Base-by-base conservation (phyloP, 2,113 vertebrate species). In the Leuciscus idus region DNA sequence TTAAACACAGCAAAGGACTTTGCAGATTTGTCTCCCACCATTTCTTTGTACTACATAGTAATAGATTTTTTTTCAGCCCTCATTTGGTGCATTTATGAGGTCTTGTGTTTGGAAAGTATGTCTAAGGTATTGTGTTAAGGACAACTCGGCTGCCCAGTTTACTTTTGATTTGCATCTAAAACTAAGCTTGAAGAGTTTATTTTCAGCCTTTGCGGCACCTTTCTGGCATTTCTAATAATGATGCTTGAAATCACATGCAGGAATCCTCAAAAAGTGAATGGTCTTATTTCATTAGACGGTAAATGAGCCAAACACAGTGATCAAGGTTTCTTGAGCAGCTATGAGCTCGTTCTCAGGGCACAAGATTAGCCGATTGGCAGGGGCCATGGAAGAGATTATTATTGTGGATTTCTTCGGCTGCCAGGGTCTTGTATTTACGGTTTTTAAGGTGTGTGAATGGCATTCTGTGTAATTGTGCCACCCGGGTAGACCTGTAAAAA, bases 381-480 rank as follows among this genome's bases (percentile, higher is more conserved):
- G 46, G 82, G 26, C 36, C 4, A 15, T 50, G 76, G 61, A 64
- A 43, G 81, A 87, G 82, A 81, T 43, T 81, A 77, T 81, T 30
- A 10, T 50, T 50, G 46, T 30, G 33, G 39, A 84, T 89, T 57
- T 80, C 28, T 73, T 68, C 1, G 70, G 15, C 59, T 84, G 85
- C 74, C 85, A 70, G 59, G 26, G 59, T 84, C 52, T 57, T 57
- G 55, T 75, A 70, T 87, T 87, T 70, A 70, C 21, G 28, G 23
- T 52, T 52, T 87, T 89, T 84, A 72, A 89, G 85, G 85, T 89
- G 72, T 87, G 19, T 87, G 83, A 61, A 85, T 55, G 77, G 72
- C 85, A 73, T 82, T 87, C 59, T 64, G 88, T 72, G 72, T 89
- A 87, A 89, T 87, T 87, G 85, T 52, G 39, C 83, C 83, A 52